Percentiles rank a stretch among this genome's conserved stretches.
These are phyloP conservation scores for Stictonetta naevosa DNA, from an alignment of 2,113 vertebrate species.

Conservation along the genomic window DNA sequence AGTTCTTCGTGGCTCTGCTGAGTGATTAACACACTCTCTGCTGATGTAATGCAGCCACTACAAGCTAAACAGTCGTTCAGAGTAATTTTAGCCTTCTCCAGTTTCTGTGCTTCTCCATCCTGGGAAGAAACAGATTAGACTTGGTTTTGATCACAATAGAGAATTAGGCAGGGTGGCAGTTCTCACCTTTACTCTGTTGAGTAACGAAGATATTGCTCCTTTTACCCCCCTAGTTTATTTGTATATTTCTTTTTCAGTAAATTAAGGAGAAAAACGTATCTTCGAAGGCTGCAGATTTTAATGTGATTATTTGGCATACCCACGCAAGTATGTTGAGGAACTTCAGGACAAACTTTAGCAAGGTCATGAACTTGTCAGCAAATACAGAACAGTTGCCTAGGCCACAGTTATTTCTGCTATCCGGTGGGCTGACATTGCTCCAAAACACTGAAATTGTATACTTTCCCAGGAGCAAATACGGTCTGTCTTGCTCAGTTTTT, in stretches of 20 bases:
- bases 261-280: neutral
- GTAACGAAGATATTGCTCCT: neutral
- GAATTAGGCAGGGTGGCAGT: neutral
- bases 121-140: constrained; percentile 38
- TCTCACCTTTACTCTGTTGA: rapidly evolving
- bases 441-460: neutral
- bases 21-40: constrained; percentile 91
- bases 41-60: constrained; percentile 96
- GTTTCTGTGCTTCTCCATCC: constrained; percentile 86
- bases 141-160: neutral
- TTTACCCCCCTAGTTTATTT: neutral
- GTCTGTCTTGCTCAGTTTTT: neutral
- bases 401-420: neutral
- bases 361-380: neutral
- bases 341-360: neutral
- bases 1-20: constrained; percentile 95
- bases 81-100: constrained; percentile 92
- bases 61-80: constrained; percentile 96
- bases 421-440: neutral
- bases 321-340: neutral
- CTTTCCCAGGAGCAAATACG: neutral
- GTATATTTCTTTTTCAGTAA: neutral
- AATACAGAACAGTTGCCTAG: neutral
- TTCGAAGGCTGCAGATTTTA: neutral
- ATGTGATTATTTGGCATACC: neutral